phyloP scores from a whole-genome alignment of 1,140 invertebrate genomes.

The Bradysia coprophila region DNA sequence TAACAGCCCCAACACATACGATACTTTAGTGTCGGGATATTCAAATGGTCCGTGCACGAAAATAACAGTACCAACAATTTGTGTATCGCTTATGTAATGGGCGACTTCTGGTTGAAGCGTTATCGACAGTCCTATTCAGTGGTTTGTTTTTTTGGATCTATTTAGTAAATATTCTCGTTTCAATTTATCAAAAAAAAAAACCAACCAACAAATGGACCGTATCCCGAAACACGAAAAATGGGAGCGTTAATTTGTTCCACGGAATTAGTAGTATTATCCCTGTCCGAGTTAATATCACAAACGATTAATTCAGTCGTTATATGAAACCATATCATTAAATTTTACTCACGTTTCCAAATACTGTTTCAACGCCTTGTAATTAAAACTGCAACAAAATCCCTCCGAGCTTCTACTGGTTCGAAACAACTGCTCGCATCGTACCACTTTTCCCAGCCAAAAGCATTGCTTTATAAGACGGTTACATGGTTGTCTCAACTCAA shows the following conservation, averaged over 20 bases:
- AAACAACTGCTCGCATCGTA: constrained; percentile 16
- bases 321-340: background rate
- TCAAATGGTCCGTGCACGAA: constrained; percentile 14
- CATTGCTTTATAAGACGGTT: constrained; percentile 11
- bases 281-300: background rate
- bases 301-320: background rate
- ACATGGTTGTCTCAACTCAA: constrained; percentile 18
- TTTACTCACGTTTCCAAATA: constrained; percentile 1
- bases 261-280: background rate
- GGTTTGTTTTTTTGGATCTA: too few species aligned
- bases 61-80: constrained; percentile 12
- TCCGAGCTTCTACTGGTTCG: constrained; percentile 12
- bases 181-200: too few species aligned
- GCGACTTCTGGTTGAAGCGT: constrained; percentile 13
- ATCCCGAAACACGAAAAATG: constrained; percentile 9
- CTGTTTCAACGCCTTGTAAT: constrained; percentile 8
- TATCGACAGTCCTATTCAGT: too few species aligned
- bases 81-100: constrained; percentile 8
- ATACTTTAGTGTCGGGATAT: constrained; percentile 14
- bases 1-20: constrained; percentile 6
- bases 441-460: constrained; percentile 13
- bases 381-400: constrained; percentile 20
- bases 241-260: background rate
- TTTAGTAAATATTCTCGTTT: too few species aligned
- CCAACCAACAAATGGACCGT: constrained; percentile 14